phyloP scores from a whole-genome alignment of 2,797 vertebrate genomes.

The Lycodopsis pacificus region DNA sequence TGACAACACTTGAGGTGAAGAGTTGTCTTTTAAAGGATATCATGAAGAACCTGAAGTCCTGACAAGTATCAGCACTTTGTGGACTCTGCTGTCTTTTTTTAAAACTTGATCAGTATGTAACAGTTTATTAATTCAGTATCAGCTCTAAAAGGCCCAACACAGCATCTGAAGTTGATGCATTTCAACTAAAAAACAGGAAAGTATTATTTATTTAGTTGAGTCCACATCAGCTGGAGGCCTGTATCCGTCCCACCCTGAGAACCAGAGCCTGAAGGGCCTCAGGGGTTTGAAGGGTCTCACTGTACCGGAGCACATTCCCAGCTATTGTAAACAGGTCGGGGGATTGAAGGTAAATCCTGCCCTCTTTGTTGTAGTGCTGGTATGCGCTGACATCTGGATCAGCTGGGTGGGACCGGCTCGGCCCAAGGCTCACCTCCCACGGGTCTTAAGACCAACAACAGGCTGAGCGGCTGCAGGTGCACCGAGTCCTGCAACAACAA shows the following conservation, averaged over 20 bases:
- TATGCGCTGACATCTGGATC: conserved; percentile 76
- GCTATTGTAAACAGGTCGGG: conserved; percentile 73
- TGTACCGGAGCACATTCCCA: conserved; percentile 54
- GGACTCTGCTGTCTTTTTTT: too few species aligned
- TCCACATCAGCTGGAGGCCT: not conserved
- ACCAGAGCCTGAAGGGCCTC: conserved; percentile 19
- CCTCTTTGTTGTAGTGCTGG: conserved; percentile 62
- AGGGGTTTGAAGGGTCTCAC: conserved; percentile 22
- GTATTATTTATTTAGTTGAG: not conserved
- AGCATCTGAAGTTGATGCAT: too few species aligned
- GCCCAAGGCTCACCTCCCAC: conserved; percentile 58
- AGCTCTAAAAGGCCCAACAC: too few species aligned
- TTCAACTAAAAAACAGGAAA: too few species aligned
- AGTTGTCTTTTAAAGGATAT: too few species aligned
- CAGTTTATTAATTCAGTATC: too few species aligned
- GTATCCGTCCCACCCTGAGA: not conserved
- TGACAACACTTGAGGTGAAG: too few species aligned
- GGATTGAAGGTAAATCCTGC: conserved; percentile 65
- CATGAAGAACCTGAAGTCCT: too few species aligned
- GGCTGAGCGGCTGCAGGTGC: conserved; percentile 62
- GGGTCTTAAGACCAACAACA: conserved; percentile 65
- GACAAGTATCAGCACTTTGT: too few species aligned
- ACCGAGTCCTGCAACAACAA: conserved; percentile 56
- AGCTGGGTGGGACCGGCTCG: conserved; percentile 53
- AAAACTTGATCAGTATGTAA: too few species aligned